phyloP scores from a whole-genome alignment of 2,797 vertebrate genomes.

The Pseudomugil gertrudae region DNA sequence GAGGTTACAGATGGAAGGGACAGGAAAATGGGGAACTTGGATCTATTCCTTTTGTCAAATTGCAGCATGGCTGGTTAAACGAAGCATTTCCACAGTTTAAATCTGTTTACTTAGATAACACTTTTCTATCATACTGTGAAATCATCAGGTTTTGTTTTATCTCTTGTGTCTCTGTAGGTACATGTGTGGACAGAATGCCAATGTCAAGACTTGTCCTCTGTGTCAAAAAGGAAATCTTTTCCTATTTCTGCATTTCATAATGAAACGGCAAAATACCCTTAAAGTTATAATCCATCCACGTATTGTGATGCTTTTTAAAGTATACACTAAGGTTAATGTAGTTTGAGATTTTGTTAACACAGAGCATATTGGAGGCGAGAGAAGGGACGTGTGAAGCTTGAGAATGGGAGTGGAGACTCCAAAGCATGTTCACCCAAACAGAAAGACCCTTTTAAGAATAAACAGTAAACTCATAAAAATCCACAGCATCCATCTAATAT shows the following conservation, averaged over 20 bases:
- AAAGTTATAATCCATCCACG: neutral
- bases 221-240: neutral
- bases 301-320: neutral
- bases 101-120: neutral
- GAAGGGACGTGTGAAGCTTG: neutral
- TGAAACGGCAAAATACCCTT: neutral
- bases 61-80: neutral
- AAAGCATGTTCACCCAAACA: neutral
- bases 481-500: no score
- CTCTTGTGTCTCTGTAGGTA: neutral
- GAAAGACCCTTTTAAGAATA: neutral
- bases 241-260: neutral
- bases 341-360: neutral
- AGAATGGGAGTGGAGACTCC: neutral
- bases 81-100: slow-evolving; percentile 1
- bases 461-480: neutral
- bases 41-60: neutral
- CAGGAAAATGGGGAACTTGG: neutral
- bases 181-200: neutral
- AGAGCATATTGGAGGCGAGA: neutral
- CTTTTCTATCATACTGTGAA: neutral
- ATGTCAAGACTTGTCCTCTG: neutral
- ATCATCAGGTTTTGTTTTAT: neutral
- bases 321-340: neutral
- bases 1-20: neutral